Percentiles rank a stretch among this genome's conserved stretches.
Conservation (phyloP, 2,797 vertebrate species). For the Enoplosus armatus region DNA sequence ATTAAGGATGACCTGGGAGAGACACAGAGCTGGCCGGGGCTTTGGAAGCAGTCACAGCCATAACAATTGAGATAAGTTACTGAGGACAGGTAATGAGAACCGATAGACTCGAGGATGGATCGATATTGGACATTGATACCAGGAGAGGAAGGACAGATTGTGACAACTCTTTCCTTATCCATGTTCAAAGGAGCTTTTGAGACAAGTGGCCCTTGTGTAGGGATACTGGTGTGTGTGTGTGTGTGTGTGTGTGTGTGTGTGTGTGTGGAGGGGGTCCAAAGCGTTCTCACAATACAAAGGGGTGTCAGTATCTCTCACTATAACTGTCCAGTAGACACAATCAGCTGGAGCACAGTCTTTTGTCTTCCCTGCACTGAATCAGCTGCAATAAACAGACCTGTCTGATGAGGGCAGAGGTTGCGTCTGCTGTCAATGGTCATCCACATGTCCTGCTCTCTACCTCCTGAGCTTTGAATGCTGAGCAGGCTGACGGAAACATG, state of each 20-base stretch:
- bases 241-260: neutral
- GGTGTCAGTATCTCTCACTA: slow-evolving; percentile 45
- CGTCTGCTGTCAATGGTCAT: slow-evolving; percentile 51
- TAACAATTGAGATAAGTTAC: slow-evolving; percentile 86
- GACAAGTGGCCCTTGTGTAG: slow-evolving; percentile 28
- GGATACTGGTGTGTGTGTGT: neutral
- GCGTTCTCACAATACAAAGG: slow-evolving; percentile 45
- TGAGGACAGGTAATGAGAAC: slow-evolving; percentile 84
- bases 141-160: slow-evolving; percentile 81
- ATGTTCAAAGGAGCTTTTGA: slow-evolving; percentile 62
- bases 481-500: slow-evolving; percentile 56
- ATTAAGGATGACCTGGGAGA: slow-evolving; percentile 62
- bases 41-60: slow-evolving; percentile 73
- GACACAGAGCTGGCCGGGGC: slow-evolving; percentile 37
- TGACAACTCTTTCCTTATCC: slow-evolving; percentile 71
- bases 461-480: slow-evolving; percentile 49
- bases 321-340: slow-evolving; percentile 35
- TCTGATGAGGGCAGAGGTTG: slow-evolving; percentile 69
- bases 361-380: slow-evolving; percentile 63
- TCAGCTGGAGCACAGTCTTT: slow-evolving; percentile 49
- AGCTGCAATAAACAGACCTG: slow-evolving; percentile 65
- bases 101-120: slow-evolving; percentile 81
- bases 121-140: slow-evolving; percentile 82
- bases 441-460: slow-evolving; percentile 64
- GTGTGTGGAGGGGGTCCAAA: neutral